phyloP scores from a whole-genome alignment of 1,140 invertebrate genomes.

The Brachionus angularis region DNA sequence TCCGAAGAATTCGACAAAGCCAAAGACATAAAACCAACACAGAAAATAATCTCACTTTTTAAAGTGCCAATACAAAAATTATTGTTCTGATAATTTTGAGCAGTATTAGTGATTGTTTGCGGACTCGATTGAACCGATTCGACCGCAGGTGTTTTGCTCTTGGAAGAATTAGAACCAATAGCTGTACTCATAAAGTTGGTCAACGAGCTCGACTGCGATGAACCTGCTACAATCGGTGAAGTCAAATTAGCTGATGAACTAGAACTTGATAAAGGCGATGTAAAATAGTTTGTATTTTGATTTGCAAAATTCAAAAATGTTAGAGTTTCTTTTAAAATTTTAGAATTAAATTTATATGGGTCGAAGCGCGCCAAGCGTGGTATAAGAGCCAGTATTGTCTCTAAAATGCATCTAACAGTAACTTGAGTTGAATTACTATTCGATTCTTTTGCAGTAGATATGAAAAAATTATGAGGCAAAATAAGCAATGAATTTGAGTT shows the following conservation, averaged over 20 bases:
- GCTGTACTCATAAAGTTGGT: no score
- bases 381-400: conserved; percentile 8
- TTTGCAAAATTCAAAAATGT: background rate
- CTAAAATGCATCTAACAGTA: background rate
- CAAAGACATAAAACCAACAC: conserved; percentile 37
- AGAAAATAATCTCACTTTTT: conserved; percentile 36
- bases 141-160: no score
- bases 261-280: background rate
- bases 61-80: conserved; percentile 17
- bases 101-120: background rate
- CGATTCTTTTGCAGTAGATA: no score
- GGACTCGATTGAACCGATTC: no score
- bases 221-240: no score
- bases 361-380: conserved; percentile 13
- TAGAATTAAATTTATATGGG: conserved; percentile 15
- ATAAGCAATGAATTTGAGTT: background rate
- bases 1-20: background rate
- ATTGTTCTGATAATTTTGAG: background rate
- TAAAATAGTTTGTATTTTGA: background rate
- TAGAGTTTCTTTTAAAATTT: background rate
- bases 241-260: no score
- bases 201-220: no score
- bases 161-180: no score
- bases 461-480: no score
- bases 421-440: background rate